These are phyloP conservation scores for Bubo scandiacus DNA, from an alignment of 2,113 vertebrate species.

Conservation along the genomic window DNA sequence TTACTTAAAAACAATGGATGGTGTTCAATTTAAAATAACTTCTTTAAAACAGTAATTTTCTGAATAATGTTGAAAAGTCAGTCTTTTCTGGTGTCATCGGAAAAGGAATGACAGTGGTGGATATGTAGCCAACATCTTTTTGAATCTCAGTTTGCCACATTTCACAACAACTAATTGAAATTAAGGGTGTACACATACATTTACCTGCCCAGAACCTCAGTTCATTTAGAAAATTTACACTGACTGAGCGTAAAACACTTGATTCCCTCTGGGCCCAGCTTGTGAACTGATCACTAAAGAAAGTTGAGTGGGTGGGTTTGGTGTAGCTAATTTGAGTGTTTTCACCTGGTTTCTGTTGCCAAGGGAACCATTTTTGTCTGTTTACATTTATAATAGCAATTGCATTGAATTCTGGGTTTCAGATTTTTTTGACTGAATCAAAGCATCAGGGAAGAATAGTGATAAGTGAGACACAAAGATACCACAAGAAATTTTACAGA, in stretches of 20 bases:
- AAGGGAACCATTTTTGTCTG: conserved; percentile 2
- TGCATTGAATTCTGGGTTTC: background rate
- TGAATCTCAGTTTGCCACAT: background rate
- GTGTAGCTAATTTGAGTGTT: background rate
- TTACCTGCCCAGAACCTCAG: background rate
- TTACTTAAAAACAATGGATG: background rate
- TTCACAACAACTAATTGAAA: background rate
- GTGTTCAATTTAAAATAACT: background rate
- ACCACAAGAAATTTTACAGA: background rate
- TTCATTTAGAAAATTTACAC: background rate
- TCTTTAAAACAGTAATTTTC: background rate
- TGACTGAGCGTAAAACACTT: background rate
- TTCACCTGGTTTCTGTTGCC: background rate
- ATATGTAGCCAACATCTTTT: background rate
- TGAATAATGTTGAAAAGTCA: background rate
- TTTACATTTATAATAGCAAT: background rate
- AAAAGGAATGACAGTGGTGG: background rate
- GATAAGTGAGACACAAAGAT: background rate
- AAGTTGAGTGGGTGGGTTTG: background rate
- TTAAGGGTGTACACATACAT: background rate
- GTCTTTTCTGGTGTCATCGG: background rate
- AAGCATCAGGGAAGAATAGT: background rate
- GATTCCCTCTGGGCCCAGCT: background rate
- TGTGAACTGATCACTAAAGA: background rate
- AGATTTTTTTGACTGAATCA: background rate